A percentile compares a stretch with the other conserved stretches of the same genome.
These are phyloP conservation scores for Volucella inflata DNA, from an alignment of 2,888 invertebrate species.

Conservation along the genomic window DNA sequence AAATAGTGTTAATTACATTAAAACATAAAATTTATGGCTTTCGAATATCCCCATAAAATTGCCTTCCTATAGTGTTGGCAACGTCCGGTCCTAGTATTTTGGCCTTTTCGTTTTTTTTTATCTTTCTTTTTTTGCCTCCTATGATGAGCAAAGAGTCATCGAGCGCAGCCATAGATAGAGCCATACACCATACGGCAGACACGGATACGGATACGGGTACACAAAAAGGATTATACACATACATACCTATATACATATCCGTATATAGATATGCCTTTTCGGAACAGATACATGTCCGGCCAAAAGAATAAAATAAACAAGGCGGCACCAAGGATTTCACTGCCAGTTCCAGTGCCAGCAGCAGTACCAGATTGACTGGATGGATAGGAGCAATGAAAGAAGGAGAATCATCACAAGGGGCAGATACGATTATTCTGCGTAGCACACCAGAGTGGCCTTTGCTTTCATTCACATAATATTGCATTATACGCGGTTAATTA, in stretches of 20 bases:
- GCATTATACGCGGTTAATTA: conserved; percentile 66
- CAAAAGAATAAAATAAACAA: background rate
- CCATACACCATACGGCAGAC: too few species aligned
- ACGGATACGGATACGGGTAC: too few species aligned
- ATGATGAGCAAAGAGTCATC: background rate
- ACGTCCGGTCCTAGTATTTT: conserved; percentile 38
- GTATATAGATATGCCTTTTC: too few species aligned
- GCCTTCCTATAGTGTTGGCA: conserved; percentile 48
- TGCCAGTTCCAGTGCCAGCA: conserved; percentile 29
- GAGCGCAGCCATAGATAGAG: too few species aligned
- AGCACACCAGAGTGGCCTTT: conserved; percentile 17
- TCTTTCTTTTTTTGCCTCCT: background rate
- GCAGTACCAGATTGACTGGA: conserved; percentile 45
- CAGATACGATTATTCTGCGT: conserved; percentile 16
- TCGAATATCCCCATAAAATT: conserved; percentile 69
- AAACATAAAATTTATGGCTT: conserved; percentile 72
- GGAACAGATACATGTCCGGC: background rate
- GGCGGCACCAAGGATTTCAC: background rate
- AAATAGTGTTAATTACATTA: conserved; percentile 76
- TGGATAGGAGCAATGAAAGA: conserved; percentile 5
- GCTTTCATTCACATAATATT: conserved; percentile 55
- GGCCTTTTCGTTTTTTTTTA: conserved; percentile 2
- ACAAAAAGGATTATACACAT: too few species aligned
- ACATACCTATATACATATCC: background rate
- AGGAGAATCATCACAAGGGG: background rate